Conservation (phyloP, 2,888 invertebrate species). For the Tenthredo distinguenda region DNA sequence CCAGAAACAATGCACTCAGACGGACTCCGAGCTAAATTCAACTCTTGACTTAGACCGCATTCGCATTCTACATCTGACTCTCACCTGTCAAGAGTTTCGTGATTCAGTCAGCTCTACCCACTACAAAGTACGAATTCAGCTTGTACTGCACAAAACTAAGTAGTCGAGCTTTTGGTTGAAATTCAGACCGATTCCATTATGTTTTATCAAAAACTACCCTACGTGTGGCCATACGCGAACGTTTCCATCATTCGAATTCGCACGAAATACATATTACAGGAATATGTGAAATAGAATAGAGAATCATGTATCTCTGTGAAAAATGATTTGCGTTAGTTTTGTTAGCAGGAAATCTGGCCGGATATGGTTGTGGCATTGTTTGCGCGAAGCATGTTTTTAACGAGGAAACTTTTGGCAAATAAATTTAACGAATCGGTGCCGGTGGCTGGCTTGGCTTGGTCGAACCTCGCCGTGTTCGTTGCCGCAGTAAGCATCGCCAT, state of each 20-base stretch:
- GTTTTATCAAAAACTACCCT: no score
- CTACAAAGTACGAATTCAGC: not conserved
- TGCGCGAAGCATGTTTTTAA: slow-evolving; percentile 61
- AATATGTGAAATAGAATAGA: no score
- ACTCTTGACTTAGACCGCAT: slow-evolving; percentile 34
- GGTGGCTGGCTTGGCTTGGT: not conserved
- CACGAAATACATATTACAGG: no score
- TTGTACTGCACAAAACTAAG: not conserved
- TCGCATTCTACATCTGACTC: slow-evolving; percentile 28
- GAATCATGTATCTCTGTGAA: not conserved
- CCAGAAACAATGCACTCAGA: slow-evolving; percentile 39
- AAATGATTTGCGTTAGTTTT: slow-evolving; percentile 39
- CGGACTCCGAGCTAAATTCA: slow-evolving; percentile 23
- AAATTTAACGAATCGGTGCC: slow-evolving; percentile 64
- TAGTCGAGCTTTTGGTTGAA: not conserved
- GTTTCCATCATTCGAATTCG: no score
- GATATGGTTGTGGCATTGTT: slow-evolving; percentile 53
- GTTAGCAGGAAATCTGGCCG: slow-evolving; percentile 41
- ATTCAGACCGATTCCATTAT: not conserved
- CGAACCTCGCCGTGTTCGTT: not conserved
- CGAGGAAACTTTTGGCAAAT: slow-evolving; percentile 68
- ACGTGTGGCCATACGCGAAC: no score
- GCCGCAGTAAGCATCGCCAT: not conserved
- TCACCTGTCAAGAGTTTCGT: slow-evolving; percentile 34
- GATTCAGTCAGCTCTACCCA: slow-evolving; percentile 2